Conservation (phyloP, 2,797 vertebrate genomes). For the Aplochiton taeniatus region DNA sequence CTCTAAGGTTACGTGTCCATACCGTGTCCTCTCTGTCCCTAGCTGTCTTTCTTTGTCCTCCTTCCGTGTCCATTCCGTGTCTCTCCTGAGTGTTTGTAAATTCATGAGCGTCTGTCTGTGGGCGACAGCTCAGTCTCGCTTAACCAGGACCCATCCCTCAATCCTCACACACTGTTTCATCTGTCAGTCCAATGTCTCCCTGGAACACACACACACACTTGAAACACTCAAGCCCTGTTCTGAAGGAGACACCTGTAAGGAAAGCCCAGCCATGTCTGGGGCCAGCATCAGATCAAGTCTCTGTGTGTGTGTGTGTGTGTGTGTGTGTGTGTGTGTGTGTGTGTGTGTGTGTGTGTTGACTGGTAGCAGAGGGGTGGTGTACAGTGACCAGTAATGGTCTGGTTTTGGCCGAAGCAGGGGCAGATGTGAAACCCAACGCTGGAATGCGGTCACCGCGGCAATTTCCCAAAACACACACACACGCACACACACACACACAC, state of each 20-base stretch:
- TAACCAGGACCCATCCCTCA: slow-evolving; percentile 36
- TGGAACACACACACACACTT: slow-evolving; percentile 36
- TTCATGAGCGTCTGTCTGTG: slow-evolving; percentile 63
- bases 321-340: slow-evolving; percentile 21
- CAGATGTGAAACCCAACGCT: slow-evolving; percentile 67
- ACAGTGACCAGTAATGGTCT: slow-evolving; percentile 64
- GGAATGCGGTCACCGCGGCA: slow-evolving; percentile 54
- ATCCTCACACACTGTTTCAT: slow-evolving; percentile 9
- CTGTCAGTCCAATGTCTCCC: slow-evolving; percentile 25
- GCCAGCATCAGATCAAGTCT: slow-evolving; percentile 70
- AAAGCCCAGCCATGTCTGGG: slow-evolving; percentile 71
- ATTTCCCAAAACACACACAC: slow-evolving; percentile 20
- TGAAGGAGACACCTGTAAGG: slow-evolving; percentile 77
- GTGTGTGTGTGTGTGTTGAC: slow-evolving; percentile 3
- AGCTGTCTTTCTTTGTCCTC: slow-evolving; percentile 34
- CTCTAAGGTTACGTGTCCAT: no score
- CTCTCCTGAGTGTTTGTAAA: slow-evolving; percentile 49
- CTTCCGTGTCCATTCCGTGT: neutral
- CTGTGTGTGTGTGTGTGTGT: slow-evolving; percentile 42
- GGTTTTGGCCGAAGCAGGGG: slow-evolving; percentile 60
- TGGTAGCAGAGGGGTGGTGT: slow-evolving; percentile 61
- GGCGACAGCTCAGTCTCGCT: slow-evolving; percentile 35
- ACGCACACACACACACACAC: slow-evolving; percentile 26
- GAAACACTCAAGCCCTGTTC: slow-evolving; percentile 61
- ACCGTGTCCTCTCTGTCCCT: slow-evolving; percentile 5